These are phyloP conservation scores for Coreoperca whiteheadi DNA, from an alignment of 2,113 vertebrate species.

Conservation along the genomic window DNA sequence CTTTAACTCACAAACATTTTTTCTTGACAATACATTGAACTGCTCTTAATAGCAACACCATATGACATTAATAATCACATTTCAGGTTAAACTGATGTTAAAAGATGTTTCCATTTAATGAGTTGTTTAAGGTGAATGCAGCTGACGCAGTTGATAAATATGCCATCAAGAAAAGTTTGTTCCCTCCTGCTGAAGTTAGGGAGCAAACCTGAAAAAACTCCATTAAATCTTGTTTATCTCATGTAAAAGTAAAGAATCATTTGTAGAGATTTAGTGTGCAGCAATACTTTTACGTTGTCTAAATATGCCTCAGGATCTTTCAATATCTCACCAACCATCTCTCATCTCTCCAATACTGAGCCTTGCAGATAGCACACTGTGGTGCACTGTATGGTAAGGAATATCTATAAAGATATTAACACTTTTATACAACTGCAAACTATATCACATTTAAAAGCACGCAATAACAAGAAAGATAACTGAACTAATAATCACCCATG, in stretches of 20 bases:
- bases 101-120: not conserved
- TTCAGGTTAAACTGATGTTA: not conserved
- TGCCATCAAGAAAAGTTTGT: not conserved
- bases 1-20: not conserved
- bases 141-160: not conserved
- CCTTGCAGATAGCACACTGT: not conserved
- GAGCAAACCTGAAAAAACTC: not conserved
- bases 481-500: not conserved
- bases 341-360: not conserved
- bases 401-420: not conserved
- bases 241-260: not conserved
- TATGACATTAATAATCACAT: not conserved
- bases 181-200: not conserved
- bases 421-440: not conserved
- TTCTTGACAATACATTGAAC: not conserved
- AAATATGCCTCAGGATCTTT: not conserved
- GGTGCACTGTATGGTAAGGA: not conserved
- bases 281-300: not conserved
- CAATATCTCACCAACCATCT: not conserved
- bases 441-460: not conserved
- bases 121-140: not conserved
- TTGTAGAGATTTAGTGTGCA: not conserved
- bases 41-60: not conserved
- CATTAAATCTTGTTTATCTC: not conserved
- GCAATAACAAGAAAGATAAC: not conserved